Base-by-base conservation (phyloP, 2,797 vertebrate genomes). In the Hephaestus fuliginosus region DNA sequence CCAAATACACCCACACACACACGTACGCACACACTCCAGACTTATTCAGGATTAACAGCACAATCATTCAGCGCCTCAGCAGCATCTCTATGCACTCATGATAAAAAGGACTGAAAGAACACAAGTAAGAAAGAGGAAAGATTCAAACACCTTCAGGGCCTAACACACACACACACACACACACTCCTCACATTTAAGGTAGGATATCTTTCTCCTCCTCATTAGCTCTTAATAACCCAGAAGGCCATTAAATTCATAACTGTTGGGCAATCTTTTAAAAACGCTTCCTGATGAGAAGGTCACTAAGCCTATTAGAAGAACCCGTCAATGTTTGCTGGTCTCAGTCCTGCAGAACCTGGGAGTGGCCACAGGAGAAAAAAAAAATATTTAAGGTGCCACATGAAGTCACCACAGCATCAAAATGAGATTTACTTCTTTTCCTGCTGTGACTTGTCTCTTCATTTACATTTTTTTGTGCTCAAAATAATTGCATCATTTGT, bases 211-310 rank as follows among this genome's bases (percentile, higher is more conserved):
- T 86, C 82, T 81, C 71, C 77, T 88, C 81, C 71, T 86, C 81
- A 84, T 90, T 86, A 88, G 83, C 80, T 82, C 74, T 84, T 88
- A 82, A 86, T 80, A 85, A 84, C 78, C 78, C 83, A 86, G 88
- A 85, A 90, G 88, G 81, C 78, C 78, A 69, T 81, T 57, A 76
- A 75, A 86, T 88, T 90, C 78, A 82, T 79, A 83, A 79, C 87
- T 86, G 79, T 87, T 78, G 70, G 79, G 65, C 49, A 85, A 86
- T 84, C 75, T 84, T 82, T 81, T 57, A 80, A 82, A 88, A 81
- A 74, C 22, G 76, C 48, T 80, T 90, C 81, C 74, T 66, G 71
- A 79, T 81, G 80, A 84, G 84, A 88, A 88, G 84, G 89, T 89
- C 87, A 86, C 55, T 86, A 68, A 25, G 71, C 57, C 74, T 71